Evolutionary conservation across 1,140 invertebrate species (phyloP).

Genomic region (Caenorhabditis briggsae): DNA sequence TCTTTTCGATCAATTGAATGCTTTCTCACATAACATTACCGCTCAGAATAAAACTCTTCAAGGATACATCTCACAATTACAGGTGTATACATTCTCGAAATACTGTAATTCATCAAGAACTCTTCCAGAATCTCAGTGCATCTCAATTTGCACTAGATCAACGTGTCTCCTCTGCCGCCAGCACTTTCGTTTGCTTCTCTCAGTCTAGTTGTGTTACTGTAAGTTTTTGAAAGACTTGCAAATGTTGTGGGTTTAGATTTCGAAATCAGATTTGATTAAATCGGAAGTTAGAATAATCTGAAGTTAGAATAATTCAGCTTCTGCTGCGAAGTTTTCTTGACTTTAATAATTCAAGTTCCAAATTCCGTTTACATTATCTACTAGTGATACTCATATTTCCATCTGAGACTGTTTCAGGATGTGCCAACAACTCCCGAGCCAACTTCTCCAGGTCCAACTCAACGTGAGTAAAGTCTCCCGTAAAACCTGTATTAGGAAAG

Average conservation of each 20-base stretch:
- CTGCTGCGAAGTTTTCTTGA: too few species aligned
- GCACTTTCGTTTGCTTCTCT: slow-evolving; percentile 16
- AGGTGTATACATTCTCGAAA: background rate
- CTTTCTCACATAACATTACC: background rate
- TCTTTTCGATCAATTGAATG: slow-evolving; percentile 3
- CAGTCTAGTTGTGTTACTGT: slow-evolving; percentile 42
- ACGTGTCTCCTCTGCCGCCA: background rate
- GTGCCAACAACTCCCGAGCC: slow-evolving; percentile 23
- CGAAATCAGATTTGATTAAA: too few species aligned
- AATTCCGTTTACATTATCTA: too few species aligned
- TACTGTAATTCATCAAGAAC: background rate
- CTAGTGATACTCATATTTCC: too few species aligned
- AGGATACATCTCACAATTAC: background rate
- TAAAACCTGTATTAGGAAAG: background rate
- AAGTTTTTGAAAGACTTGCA: background rate
- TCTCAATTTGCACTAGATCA: background rate
- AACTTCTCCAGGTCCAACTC: slow-evolving; percentile 26
- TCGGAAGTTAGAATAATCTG: too few species aligned
- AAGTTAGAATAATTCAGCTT: too few species aligned
- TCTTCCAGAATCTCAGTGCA: background rate
- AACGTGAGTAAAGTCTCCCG: background rate
- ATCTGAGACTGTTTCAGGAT: background rate
- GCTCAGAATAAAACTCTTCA: slow-evolving; percentile 1
- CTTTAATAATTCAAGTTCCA: too few species aligned
- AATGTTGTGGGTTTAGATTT: too few species aligned